These are phyloP conservation scores for Gobionotothen gibberifrons DNA, from an alignment of 2,797 vertebrate species.

Conservation along the genomic window DNA sequence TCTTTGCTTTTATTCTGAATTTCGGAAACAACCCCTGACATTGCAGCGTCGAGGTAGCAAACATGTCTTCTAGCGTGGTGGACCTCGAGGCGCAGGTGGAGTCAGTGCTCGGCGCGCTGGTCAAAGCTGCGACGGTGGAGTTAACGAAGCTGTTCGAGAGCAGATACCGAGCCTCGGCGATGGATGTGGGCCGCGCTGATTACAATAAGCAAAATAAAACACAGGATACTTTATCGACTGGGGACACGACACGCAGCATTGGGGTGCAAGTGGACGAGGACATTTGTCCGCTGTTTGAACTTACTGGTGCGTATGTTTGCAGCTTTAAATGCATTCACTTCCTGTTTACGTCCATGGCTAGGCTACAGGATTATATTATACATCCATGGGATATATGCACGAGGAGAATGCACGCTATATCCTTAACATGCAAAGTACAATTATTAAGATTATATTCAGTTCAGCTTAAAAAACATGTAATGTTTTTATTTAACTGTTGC, in stretches of 20 bases:
- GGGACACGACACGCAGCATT: constrained; percentile 67
- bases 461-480: not conserved
- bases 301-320: constrained; percentile 41
- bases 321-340: constrained; percentile 23
- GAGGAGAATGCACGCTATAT: not conserved
- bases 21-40: not conserved
- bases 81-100: constrained; percentile 81
- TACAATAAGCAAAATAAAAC: not conserved
- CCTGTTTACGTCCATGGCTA: constrained; percentile 20
- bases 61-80: constrained; percentile 68
- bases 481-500: not conserved
- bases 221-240: fast-evolving
- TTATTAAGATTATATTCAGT: not conserved
- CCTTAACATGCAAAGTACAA: not conserved
- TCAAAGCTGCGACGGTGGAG: constrained; percentile 80
- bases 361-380: not conserved
- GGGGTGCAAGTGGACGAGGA: constrained; percentile 79
- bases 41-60: not conserved
- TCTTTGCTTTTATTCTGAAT: fast-evolving
- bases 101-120: constrained; percentile 75
- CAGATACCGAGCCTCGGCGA: constrained; percentile 54
- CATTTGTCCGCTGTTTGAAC: not conserved
- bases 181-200: constrained; percentile 27
- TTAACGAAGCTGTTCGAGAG: constrained; percentile 83
- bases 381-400: not conserved